These are phyloP conservation scores for Psittacula cyanocephala DNA, from an alignment of 2,113 vertebrate genomes.

Conservation along the genomic window DNA sequence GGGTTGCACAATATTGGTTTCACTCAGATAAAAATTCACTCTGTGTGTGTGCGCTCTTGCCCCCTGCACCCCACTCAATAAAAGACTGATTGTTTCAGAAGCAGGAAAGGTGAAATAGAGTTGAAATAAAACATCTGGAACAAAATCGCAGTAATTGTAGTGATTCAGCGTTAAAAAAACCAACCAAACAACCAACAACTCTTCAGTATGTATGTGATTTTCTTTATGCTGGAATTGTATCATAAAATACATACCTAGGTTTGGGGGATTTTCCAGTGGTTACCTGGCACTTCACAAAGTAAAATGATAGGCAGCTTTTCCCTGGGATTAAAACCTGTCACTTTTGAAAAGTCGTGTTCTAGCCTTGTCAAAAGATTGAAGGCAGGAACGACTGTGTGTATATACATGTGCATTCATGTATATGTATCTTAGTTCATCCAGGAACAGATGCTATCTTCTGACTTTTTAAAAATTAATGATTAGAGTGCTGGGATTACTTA, in stretches of 20 bases:
- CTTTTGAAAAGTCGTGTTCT: background rate
- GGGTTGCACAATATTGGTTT: slow-evolving; percentile 1
- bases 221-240: background rate
- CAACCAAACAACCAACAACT: background rate
- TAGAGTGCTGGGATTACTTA: background rate
- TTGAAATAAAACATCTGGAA: background rate
- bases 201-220: background rate
- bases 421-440: background rate
- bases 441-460: background rate
- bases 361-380: background rate
- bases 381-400: background rate
- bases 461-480: background rate
- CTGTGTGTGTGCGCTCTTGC: background rate
- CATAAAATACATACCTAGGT: background rate
- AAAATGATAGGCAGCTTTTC: background rate
- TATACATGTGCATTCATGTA: background rate
- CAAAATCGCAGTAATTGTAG: background rate
- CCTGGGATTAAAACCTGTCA: background rate
- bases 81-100: background rate
- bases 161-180: background rate
- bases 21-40: slow-evolving; percentile 53
- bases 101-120: background rate
- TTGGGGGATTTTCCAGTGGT: background rate
- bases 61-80: background rate
- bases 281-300: background rate